Percentiles rank a stretch among this genome's conserved stretches.
phyloP scores from a whole-genome alignment of 1,140 invertebrate species.

The Pinna nobilis region DNA sequence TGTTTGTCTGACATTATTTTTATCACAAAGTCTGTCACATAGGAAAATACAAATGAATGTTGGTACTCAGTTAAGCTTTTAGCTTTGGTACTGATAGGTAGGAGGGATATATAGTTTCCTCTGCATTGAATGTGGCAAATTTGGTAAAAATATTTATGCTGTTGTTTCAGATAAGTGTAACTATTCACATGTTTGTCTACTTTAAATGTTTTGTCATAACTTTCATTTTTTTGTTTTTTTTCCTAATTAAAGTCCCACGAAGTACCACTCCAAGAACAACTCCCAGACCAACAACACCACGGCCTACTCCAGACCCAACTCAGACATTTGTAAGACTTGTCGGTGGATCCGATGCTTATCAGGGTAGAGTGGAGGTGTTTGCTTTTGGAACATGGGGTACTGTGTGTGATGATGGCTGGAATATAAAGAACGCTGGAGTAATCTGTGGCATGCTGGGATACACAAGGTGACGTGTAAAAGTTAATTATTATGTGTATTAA shows the following conservation, averaged over 20 bases:
- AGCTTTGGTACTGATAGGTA: too few relatives aligned
- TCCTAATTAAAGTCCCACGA: background rate
- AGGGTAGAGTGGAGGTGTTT: constrained; percentile 56
- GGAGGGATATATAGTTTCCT: too few relatives aligned
- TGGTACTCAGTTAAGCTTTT: too few relatives aligned
- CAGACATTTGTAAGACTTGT: constrained; percentile 41
- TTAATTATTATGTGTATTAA: too few relatives aligned
- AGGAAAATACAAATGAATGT: too few relatives aligned
- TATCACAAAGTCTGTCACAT: too few relatives aligned
- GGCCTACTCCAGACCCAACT: constrained; percentile 24
- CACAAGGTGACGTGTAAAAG: constrained; percentile 27
- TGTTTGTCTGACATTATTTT: too few relatives aligned
- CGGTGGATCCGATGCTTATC: constrained; percentile 29
- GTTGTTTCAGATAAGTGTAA: too few relatives aligned
- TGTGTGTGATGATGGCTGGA: constrained; percentile 63
- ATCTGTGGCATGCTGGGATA: constrained; percentile 62
- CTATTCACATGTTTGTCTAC: too few relatives aligned
- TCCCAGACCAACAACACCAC: background rate
- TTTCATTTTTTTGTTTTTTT: background rate
- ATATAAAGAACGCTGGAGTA: constrained; percentile 49
- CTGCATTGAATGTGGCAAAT: too few relatives aligned
- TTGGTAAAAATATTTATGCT: too few relatives aligned
- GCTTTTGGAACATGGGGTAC: constrained; percentile 56
- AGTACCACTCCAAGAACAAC: constrained; percentile 1
- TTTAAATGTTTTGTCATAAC: too few relatives aligned